Conservation (phyloP, 2,888 invertebrate species). For the Caenorhabditis sp. region DNA sequence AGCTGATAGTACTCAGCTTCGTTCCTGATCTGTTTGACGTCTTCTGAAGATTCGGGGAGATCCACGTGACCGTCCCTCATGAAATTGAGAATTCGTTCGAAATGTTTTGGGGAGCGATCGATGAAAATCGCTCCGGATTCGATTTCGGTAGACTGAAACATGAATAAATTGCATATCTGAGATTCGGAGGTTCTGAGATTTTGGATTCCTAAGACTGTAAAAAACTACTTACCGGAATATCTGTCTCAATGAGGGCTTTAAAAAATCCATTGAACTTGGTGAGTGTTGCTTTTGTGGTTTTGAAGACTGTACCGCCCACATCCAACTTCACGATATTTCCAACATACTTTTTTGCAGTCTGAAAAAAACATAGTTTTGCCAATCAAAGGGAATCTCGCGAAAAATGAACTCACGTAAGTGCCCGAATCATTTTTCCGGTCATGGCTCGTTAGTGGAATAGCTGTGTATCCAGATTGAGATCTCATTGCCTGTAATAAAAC, state of each 20-base stretch:
- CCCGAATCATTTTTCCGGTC: too few species aligned
- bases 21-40: constrained; percentile 84
- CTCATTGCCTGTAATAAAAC: too few species aligned
- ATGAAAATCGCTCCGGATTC: background rate
- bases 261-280: background rate
- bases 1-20: constrained; percentile 5
- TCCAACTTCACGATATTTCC: constrained; percentile 4
- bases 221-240: background rate
- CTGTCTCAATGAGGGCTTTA: background rate
- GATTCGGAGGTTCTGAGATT: background rate
- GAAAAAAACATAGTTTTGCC: too few species aligned
- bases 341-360: background rate
- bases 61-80: constrained; percentile 92
- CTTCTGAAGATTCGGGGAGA: too few species aligned
- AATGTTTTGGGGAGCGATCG: constrained; percentile 91
- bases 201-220: background rate
- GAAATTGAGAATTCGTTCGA: constrained; percentile 95
- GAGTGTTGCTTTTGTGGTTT: constrained; percentile 16
- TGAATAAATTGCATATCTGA: background rate
- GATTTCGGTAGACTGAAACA: background rate
- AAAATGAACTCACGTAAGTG: too few species aligned
- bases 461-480: too few species aligned
- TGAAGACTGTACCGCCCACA: constrained; percentile 12
- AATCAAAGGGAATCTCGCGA: too few species aligned
- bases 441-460: too few species aligned